phyloP scores from a whole-genome alignment of 2,113 vertebrate species.

The Cricetomys ansorgei region DNA sequence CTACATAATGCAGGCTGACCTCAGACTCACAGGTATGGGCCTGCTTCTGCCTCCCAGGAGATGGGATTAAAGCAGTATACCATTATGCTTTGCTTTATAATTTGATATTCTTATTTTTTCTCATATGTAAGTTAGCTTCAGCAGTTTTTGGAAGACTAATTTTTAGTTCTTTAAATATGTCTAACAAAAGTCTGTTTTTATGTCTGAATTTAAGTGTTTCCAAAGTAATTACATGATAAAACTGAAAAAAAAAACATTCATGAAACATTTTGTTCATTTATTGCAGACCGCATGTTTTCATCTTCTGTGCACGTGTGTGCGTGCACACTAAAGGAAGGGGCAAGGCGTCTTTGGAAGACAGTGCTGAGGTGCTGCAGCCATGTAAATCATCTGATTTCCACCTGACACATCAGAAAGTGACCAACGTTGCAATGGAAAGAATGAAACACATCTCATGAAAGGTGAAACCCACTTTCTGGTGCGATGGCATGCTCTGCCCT shows the following conservation, averaged over 20 bases:
- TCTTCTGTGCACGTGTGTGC: no score
- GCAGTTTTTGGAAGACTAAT: neutral
- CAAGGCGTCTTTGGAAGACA: neutral
- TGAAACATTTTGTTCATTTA: neutral
- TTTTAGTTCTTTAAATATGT: neutral
- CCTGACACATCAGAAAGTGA: neutral
- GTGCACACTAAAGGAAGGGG: neutral
- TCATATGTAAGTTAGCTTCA: neutral
- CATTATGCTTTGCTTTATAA: no score
- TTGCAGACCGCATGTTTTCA: neutral
- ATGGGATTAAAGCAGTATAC: neutral
- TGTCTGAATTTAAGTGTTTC: constrained; percentile 40
- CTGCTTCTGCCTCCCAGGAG: neutral
- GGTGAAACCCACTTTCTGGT: neutral
- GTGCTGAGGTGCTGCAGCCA: neutral
- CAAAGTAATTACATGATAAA: neutral
- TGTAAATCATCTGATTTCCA: neutral
- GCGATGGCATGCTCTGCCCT: neutral
- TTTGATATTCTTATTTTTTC: neutral
- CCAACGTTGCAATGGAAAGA: neutral
- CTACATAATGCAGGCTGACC: neutral
- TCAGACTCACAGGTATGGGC: neutral
- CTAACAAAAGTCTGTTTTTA: neutral
- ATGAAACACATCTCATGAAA: constrained; percentile 7
- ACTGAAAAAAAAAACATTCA: neutral